A percentile compares a stretch with the other conserved stretches of the same genome.
phyloP scores from a whole-genome alignment of 1,140 invertebrate genomes.

The Bursaphelenchus mucronatus region DNA sequence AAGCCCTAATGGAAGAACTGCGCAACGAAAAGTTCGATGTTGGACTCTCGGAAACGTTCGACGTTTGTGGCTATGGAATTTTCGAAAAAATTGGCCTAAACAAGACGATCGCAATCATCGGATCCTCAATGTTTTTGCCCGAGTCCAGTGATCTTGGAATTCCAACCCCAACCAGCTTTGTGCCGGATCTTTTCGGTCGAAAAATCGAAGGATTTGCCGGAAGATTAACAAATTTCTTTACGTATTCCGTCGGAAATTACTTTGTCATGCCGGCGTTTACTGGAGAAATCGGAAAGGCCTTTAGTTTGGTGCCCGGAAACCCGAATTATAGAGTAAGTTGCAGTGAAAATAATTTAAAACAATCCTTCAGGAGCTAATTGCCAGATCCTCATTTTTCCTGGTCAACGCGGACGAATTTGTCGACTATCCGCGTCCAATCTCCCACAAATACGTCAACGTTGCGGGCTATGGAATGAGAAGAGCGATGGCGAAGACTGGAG shows the following conservation, averaged over 20 bases:
- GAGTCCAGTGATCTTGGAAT: conserved; percentile 3
- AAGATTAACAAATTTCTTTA: background rate
- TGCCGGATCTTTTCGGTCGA: conserved; percentile 5
- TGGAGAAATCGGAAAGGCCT: conserved; percentile 1
- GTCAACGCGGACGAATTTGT: conserved; percentile 14
- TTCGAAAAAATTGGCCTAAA: conserved; percentile 24
- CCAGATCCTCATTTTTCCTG: background rate
- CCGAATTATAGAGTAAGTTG: background rate
- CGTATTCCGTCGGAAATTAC: background rate
- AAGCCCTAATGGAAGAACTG: conserved; percentile 20
- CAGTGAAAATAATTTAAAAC: background rate
- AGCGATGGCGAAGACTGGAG: too few relatives aligned
- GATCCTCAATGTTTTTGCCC: background rate
- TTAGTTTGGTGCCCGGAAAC: background rate
- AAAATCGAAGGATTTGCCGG: background rate
- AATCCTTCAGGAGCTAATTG: background rate
- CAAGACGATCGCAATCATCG: conserved; percentile 10
- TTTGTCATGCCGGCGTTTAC: background rate
- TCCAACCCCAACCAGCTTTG: conserved; percentile 18
- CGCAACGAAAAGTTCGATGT: conserved; percentile 26
- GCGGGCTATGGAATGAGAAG: background rate
- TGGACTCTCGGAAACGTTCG: conserved; percentile 29
- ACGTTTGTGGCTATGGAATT: conserved; percentile 25
- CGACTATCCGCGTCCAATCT: conserved; percentile 8
- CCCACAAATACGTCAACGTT: conserved; percentile 5